Percentiles rank a stretch among this genome's conserved stretches.
These are phyloP conservation scores for Calephelis perditalis DNA, from an alignment of 2,888 invertebrate genomes.

Conservation along the genomic window DNA sequence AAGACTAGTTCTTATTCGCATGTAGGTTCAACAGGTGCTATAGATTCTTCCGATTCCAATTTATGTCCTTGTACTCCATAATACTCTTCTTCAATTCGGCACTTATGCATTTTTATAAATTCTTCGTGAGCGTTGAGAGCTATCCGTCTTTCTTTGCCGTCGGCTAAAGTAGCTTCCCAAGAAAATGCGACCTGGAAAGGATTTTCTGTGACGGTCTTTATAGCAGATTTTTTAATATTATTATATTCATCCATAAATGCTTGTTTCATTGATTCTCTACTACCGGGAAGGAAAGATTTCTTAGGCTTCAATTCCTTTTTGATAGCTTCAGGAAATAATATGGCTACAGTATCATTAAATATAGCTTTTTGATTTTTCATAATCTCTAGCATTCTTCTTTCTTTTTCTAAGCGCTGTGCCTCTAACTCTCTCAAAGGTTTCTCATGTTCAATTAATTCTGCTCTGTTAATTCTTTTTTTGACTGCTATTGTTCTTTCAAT, in stretches of 20 bases:
- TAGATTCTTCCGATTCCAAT: neutral
- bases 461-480: slow-evolving; percentile 80
- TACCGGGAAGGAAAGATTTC: slow-evolving; percentile 60
- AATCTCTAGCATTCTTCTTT: slow-evolving; percentile 74
- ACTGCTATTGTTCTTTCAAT: slow-evolving; percentile 81
- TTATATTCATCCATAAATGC: slow-evolving; percentile 58
- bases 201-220: slow-evolving; percentile 60
- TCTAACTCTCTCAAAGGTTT: slow-evolving; percentile 79
- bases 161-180: slow-evolving; percentile 75
- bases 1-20: neutral
- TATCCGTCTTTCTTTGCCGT: slow-evolving; percentile 69
- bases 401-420: slow-evolving; percentile 76
- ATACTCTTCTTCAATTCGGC: slow-evolving; percentile 44
- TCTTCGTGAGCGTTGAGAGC: slow-evolving; percentile 59
- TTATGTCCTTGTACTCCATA: slow-evolving; percentile 5
- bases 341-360: slow-evolving; percentile 81
- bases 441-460: slow-evolving; percentile 78
- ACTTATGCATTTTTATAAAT: slow-evolving; percentile 52
- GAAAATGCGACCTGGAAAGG: slow-evolving; percentile 70
- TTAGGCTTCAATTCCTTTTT: slow-evolving; percentile 61
- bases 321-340: slow-evolving; percentile 79
- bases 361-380: slow-evolving; percentile 78
- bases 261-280: slow-evolving; percentile 52
- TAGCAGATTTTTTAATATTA: slow-evolving; percentile 43
- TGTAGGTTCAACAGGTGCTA: neutral